Evolutionary conservation across 2,888 invertebrate species (phyloP).

Genomic region (Brachycybe producta): DNA sequence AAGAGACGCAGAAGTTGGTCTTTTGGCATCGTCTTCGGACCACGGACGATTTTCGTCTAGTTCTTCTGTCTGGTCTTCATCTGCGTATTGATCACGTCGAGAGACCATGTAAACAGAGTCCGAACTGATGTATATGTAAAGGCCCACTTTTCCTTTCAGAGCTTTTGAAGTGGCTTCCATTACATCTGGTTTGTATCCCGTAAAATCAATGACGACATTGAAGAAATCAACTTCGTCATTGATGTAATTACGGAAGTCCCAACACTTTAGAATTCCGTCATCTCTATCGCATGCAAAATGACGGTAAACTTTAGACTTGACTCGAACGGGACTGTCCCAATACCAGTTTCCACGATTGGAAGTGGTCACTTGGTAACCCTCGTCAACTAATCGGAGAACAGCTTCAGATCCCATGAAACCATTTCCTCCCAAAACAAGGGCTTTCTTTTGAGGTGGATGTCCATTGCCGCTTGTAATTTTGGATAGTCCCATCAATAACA

Average conservation of each 20-base stretch:
- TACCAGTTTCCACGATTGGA: conserved; percentile 38
- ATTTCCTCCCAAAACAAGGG: conserved; percentile 37
- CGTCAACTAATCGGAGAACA: conserved; percentile 30
- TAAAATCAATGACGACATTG: conserved; percentile 38
- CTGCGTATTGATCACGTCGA: conserved; percentile 20
- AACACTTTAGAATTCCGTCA: conserved; percentile 27
- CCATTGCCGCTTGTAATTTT: not conserved
- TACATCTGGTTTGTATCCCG: conserved; percentile 33
- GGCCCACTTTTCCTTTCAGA: conserved; percentile 28
- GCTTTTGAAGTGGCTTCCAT: conserved; percentile 30
- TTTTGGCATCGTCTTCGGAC: conserved; percentile 33
- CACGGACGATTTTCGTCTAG: conserved; percentile 23
- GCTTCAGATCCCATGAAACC: conserved; percentile 37
- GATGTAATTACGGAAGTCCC: conserved; percentile 26
- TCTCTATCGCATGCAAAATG: conserved; percentile 34
- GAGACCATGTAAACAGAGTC: conserved; percentile 41
- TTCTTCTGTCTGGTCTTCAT: conserved; percentile 17
- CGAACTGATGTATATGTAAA: conserved; percentile 37
- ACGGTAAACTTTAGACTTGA: conserved; percentile 26
- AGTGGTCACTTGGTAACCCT: conserved; percentile 30
- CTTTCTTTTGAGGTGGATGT: conserved; percentile 14
- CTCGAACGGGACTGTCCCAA: conserved; percentile 32
- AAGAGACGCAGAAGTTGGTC: conserved; percentile 30
- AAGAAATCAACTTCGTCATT: conserved; percentile 24
- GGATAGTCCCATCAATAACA: not conserved